Percentiles rank a stretch among this genome's conserved stretches.
phyloP scores from a whole-genome alignment of 2,113 vertebrate species.

The Aegotheles bennettii region DNA sequence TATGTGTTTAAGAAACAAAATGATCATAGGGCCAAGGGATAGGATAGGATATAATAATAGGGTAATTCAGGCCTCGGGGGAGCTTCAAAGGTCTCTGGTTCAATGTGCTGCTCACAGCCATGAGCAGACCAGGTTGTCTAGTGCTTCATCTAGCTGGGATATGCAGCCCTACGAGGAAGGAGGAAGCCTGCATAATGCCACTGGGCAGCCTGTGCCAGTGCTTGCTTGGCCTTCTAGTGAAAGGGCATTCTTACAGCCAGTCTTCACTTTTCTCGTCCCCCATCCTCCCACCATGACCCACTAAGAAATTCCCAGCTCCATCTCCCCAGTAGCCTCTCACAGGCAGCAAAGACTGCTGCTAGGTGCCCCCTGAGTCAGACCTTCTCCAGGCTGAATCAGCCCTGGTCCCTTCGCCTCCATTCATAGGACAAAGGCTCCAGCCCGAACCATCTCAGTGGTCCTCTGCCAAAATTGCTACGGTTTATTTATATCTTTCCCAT shows the following conservation, averaged over 20 bases:
- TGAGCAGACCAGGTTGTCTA: background rate
- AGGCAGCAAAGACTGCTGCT: background rate
- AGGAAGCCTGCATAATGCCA: accelerated
- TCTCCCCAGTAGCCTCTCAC: background rate
- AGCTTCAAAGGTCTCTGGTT: background rate
- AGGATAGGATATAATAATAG: too few relatives aligned
- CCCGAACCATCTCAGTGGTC: background rate
- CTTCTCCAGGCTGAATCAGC: background rate
- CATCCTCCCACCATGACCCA: background rate
- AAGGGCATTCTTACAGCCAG: background rate
- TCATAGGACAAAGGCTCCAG: background rate
- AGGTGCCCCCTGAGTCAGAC: accelerated
- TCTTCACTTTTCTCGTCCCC: background rate
- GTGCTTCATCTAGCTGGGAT: background rate
- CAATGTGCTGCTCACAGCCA: background rate
- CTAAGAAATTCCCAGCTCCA: background rate
- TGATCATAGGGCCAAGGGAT: background rate
- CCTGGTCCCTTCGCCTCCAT: background rate
- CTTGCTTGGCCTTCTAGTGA: background rate
- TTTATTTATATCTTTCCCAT: background rate
- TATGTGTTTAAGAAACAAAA: background rate
- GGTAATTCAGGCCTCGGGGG: background rate
- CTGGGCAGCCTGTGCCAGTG: too few relatives aligned
- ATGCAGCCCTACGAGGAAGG: background rate
- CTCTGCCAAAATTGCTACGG: background rate